Base-by-base conservation (phyloP, 92 coral and sea anemone genomes). In the Actinernus sp. region DNA sequence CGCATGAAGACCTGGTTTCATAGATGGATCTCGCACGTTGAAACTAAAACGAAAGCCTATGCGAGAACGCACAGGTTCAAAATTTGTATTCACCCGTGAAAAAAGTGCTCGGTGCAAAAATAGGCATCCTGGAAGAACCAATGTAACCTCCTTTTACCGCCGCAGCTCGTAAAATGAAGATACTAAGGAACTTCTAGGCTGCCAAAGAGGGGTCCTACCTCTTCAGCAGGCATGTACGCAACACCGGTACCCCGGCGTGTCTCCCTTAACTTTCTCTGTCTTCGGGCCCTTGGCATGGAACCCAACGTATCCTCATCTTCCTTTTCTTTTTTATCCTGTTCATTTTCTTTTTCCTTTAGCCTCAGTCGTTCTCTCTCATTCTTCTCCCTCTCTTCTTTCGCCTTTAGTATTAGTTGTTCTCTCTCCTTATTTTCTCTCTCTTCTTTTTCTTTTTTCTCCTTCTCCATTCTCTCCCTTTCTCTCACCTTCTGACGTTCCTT, bases 161-260 rank as follows among this genome's bases (percentile, higher is more conserved):
- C n/a, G n/a, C n/a, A n/a, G n/a, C n/a, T n/a, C n/a, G n/a, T n/a
- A n/a, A n/a, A n/a, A n/a, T n/a, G n/a, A n/a, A n/a, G n/a, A n/a
- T n/a, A n/a, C n/a, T n/a, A n/a, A n/a, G n/a, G n/a, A n/a, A n/a
- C n/a, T n/a, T n/a, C n/a, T n/a, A n/a, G n/a, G n/a, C n/a, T n/a
- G n/a, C n/a, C n/a, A n/a, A 45, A 50, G 61, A 27, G 49, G 75
- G 57, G 68, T 46, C 46, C n/a, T 71, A 47, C 63, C 68, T 85
- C 91, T 74, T 89, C 96, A n/a, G 73, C 58, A 2, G 96, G 96
- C 96, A 89, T 83, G 70, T 84, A 89, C 0, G 96, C 85, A 22
- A 89, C 96, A 2, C 96, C 96, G 2, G 96, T 89, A 14, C 88
- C 68, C 23, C 96, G 71, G 29, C 96, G 86, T 28, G 84, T 76